phyloP scores from a whole-genome alignment of 1,140 invertebrate genomes.

The Potamilus streckersoni region DNA sequence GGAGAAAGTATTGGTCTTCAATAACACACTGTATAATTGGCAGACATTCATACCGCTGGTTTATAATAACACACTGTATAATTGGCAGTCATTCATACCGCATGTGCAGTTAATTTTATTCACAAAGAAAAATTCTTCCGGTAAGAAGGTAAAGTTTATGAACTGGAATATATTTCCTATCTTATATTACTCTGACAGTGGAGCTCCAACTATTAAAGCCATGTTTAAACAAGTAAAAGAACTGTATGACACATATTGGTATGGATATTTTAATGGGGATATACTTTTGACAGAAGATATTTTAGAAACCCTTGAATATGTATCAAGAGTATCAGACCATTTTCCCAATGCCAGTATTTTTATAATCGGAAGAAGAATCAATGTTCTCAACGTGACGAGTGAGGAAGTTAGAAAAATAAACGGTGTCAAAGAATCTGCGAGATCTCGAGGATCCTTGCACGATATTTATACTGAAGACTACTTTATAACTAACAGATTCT shows the following conservation, averaged over 20 bases:
- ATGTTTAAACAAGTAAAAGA: constrained; percentile 26
- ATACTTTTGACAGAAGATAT: constrained; percentile 29
- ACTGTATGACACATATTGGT: constrained; percentile 23
- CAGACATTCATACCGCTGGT: constrained; percentile 12
- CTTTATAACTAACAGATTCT: constrained; percentile 31
- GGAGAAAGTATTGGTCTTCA: constrained; percentile 11
- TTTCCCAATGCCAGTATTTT: too few relatives aligned
- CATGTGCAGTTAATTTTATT: constrained; percentile 30
- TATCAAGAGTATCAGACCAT: too few relatives aligned
- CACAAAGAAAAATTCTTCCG: constrained; percentile 14
- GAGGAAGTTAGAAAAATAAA: constrained; percentile 7
- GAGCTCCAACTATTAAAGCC: constrained; percentile 25
- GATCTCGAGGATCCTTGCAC: constrained; percentile 17
- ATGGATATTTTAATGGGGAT: constrained; percentile 34
- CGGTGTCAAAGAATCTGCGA: constrained; percentile 1
- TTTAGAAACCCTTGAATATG: background rate
- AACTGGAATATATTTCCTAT: constrained; percentile 19
- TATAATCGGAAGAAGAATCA: too few relatives aligned
- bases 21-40: too few relatives aligned
- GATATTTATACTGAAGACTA: constrained; percentile 35
- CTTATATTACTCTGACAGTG: background rate
- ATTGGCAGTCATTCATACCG: background rate
- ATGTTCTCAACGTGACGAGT: too few relatives aligned
- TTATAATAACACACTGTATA: too few relatives aligned
- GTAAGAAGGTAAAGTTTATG: background rate